Percentiles rank a stretch among this genome's conserved stretches.
Evolutionary conservation across 2,113 vertebrate species (phyloP).

Genomic region (Gasterosteus aculeatus): DNA sequence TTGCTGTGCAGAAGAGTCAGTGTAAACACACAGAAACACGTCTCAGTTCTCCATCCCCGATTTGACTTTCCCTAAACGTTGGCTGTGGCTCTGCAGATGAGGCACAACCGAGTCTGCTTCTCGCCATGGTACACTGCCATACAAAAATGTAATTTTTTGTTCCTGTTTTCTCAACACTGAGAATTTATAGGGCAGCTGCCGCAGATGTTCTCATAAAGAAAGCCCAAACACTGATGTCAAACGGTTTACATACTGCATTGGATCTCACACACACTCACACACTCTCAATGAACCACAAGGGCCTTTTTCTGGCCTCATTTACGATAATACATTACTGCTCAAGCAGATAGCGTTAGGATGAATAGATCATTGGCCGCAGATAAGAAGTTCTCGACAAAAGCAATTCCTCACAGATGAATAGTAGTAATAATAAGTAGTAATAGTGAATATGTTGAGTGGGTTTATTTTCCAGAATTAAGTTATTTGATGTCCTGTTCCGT

Average conservation of each 20-base stretch:
- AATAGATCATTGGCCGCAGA: conserved; percentile 50
- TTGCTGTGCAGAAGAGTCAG: conserved; percentile 46
- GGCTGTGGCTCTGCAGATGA: conserved; percentile 63
- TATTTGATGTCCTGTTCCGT: not conserved
- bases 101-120: conserved; percentile 61
- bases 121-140: conserved; percentile 79
- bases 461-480: conserved; percentile 23
- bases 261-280: conserved; percentile 75
- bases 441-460: conserved; percentile 22
- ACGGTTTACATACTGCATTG: conserved; percentile 74
- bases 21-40: conserved; percentile 58
- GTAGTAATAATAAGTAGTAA: no score
- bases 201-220: conserved; percentile 83
- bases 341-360: conserved; percentile 43
- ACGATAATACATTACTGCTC: conserved; percentile 45
- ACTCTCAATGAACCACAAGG: conserved; percentile 66
- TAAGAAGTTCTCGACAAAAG: conserved; percentile 33
- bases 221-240: conserved; percentile 83
- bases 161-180: conserved; percentile 77
- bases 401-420: conserved; percentile 37
- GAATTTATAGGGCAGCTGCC: conserved; percentile 84
- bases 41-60: conserved; percentile 64
- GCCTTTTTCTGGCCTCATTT: conserved; percentile 49
- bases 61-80: conserved; percentile 70
- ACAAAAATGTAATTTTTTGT: conserved; percentile 81